Base-by-base conservation (phyloP, 2,888 invertebrate genomes). In the Pardosa pseudoannulata region DNA sequence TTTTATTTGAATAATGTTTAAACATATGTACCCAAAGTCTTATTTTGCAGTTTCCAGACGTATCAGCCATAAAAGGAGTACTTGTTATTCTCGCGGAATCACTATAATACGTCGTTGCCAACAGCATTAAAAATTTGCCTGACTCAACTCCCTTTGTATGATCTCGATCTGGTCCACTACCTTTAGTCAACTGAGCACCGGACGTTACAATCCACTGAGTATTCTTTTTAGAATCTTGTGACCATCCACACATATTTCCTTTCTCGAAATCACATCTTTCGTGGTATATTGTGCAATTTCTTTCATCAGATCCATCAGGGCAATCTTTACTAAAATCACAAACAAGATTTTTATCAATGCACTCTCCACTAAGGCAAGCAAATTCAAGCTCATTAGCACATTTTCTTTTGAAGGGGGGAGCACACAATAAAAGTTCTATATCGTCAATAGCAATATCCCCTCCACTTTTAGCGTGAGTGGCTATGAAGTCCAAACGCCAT, bases 1-100 rank as follows among this genome's bases (percentile, higher is more conserved):
- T 88, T 29, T 88, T 89, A 6, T 91, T 91, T n/a, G 90, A 90
- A 19, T 78, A 67, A 36, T 62, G 46, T 6, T 11, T 13, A 56
- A 62, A 79, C 46, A 88, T 13, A 64, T 87, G 79, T 19, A 68
- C 74, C 89, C 89, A 89, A 46, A 89, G 88, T 39, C 89, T 79
- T 11, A 89, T 9, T 31, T 68, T 62, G 62, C 89, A 89, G 28
- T 85, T 73, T 19, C 79, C 79, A 29, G 79, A 76, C 3, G 39
- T 81, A 36, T 88, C 88, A 23, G 85, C 76, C n/a, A 83, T 71
- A 67, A 89, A 89, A 19, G 62, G 31, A 3, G 88, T 83, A 36
- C 88, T 89, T 1, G 11, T 32, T 1, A 89, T 72, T 65, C 29
- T 11, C 16, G 85, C 36, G 13, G 32, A 31, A n/a, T 39, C 29